These are phyloP conservation scores for Spisula subtruncata DNA, from an alignment of 2,888 invertebrate species.

Conservation along the genomic window DNA sequence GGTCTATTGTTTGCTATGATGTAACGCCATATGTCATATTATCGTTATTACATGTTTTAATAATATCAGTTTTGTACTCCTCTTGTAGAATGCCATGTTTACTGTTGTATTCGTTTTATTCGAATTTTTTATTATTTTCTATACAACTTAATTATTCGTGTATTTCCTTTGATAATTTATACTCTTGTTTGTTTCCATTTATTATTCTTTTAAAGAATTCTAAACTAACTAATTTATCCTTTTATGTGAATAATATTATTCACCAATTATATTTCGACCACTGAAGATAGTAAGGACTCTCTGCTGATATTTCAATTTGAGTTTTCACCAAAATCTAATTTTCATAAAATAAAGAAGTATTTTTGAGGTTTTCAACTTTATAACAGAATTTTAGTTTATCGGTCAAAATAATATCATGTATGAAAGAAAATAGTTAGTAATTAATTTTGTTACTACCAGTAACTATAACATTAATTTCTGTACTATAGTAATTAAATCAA, in stretches of 20 bases:
- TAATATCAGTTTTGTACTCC: not conserved
- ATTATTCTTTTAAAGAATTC: not conserved
- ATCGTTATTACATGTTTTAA: not conserved
- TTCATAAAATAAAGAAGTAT: no score
- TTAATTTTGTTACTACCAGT: no score
- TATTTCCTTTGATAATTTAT: not conserved
- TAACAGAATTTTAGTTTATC: no score
- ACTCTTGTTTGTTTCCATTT: not conserved
- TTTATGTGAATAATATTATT: not conserved
- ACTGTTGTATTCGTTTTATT: not conserved
- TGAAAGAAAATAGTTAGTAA: no score
- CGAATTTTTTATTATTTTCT: not conserved
- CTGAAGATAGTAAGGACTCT: no score
- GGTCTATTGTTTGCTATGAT: not conserved
- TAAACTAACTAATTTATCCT: not conserved
- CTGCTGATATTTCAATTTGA: no score
- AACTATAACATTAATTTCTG: no score
- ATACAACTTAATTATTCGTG: not conserved
- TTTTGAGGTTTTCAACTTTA: no score
- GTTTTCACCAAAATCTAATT: no score
- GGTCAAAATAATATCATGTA: no score
- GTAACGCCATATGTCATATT: not conserved
- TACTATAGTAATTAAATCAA: no score
- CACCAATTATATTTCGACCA: not conserved
- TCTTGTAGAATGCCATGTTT: not conserved